These are phyloP conservation scores for Forbesichthys papilliferus DNA, from an alignment of 2,113 vertebrate genomes.

Conservation along the genomic window DNA sequence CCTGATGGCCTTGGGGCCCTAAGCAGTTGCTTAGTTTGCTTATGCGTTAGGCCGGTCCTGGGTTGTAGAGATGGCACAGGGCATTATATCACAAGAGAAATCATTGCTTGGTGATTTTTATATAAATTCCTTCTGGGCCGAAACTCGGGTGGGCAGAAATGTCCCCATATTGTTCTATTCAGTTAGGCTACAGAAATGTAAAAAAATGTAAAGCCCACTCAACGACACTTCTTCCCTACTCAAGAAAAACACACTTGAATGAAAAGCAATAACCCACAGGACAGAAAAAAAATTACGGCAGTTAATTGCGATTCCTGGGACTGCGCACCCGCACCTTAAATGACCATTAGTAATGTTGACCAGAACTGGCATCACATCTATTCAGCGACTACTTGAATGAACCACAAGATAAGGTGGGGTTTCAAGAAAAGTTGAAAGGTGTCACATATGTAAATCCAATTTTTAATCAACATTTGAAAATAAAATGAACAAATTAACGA, in stretches of 20 bases:
- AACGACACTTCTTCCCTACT: neutral
- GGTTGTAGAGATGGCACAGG: slow-evolving; percentile 50
- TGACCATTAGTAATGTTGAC: slow-evolving; percentile 7
- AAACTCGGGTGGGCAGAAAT: slow-evolving; percentile 19
- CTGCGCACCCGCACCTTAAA: slow-evolving; percentile 8
- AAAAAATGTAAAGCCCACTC: neutral
- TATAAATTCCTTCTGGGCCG: slow-evolving; percentile 24
- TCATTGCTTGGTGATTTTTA: slow-evolving; percentile 29
- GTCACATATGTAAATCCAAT: slow-evolving; percentile 58
- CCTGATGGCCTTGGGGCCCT: too few species aligned
- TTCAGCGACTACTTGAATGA: neutral
- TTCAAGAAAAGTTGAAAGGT: slow-evolving; percentile 10
- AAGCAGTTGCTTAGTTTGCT: too few species aligned
- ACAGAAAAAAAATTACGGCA: too few species aligned
- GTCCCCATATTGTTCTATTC: slow-evolving; percentile 15
- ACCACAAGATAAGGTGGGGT: neutral
- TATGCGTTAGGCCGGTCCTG: neutral
- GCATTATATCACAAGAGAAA: slow-evolving; percentile 46
- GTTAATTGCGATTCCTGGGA: neutral
- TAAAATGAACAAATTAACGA: slow-evolving; percentile 67
- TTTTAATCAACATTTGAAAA: slow-evolving; percentile 71
- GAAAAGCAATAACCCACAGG: too few species aligned
- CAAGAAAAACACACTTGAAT: too few species aligned
- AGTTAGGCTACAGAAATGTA: slow-evolving; percentile 1
- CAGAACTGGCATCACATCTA: neutral